Evolutionary conservation across 2,797 vertebrate species (phyloP).

Genomic region (Acomys russatus): DNA sequence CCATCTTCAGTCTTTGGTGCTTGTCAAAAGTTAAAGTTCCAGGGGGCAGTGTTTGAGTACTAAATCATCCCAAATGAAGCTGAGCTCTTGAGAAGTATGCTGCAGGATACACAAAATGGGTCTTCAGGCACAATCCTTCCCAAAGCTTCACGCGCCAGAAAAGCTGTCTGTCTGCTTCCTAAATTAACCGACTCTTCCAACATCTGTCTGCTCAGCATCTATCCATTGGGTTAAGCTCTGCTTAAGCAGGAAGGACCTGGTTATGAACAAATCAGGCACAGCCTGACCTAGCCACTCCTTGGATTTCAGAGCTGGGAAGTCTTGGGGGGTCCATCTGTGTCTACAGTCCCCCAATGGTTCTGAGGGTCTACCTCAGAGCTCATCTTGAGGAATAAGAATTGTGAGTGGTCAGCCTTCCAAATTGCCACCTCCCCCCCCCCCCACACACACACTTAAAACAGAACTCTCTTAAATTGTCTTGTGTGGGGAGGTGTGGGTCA

Average conservation of each 20-base stretch:
- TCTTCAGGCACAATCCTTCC: background rate
- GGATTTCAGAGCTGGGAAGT: background rate
- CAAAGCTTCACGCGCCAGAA: background rate
- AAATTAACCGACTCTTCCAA: background rate
- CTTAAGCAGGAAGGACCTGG: background rate
- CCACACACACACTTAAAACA: background rate
- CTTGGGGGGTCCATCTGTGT: background rate
- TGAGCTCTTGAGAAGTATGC: background rate
- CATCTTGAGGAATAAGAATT: background rate
- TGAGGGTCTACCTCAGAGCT: accelerated
- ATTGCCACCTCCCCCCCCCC: too few species aligned
- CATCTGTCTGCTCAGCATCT: background rate
- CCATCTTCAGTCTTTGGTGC: background rate
- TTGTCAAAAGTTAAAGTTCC: slow-evolving; percentile 14
- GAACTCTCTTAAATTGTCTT: background rate
- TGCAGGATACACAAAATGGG: background rate
- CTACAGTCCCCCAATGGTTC: background rate
- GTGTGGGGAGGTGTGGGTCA: background rate
- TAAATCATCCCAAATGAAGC: background rate
- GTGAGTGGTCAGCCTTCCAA: too few species aligned
- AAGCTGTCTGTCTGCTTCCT: background rate
- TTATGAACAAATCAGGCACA: background rate
- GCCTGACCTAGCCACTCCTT: background rate
- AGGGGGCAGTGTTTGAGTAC: background rate
- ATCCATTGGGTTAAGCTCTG: background rate